Percentiles rank a stretch among this genome's conserved stretches.
Evolutionary conservation across 2,113 vertebrate genomes (phyloP).

Genomic region (Hyla sarda): DNA sequence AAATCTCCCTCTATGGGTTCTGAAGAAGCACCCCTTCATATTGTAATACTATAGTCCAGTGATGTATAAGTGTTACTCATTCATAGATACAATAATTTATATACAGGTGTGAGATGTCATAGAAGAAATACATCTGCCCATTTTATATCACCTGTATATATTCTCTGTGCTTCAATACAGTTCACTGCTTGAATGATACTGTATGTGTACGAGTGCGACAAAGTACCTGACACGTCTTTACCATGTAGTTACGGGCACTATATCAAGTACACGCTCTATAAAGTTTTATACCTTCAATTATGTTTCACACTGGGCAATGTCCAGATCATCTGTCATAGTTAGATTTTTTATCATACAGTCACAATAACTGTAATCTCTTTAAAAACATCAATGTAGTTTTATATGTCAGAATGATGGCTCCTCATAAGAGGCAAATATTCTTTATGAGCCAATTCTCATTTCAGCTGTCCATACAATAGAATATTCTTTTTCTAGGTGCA

Average conservation of each 20-base stretch:
- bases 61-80: background rate
- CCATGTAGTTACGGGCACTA: constrained; percentile 13
- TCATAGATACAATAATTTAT: background rate
- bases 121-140: background rate
- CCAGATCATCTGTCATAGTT: constrained; percentile 17
- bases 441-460: constrained; percentile 23
- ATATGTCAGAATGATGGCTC: constrained; percentile 22
- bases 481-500: background rate
- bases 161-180: background rate
- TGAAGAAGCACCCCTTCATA: background rate
- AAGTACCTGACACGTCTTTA: background rate
- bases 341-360: constrained; percentile 14
- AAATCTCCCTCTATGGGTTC: too few species aligned
- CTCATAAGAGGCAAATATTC: constrained; percentile 35
- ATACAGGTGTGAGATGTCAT: constrained; percentile 7
- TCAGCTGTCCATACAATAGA: constrained; percentile 22
- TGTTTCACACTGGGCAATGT: constrained; percentile 14
- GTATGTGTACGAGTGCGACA: background rate
- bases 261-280: constrained; percentile 20
- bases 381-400: constrained; percentile 18
- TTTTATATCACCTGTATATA: background rate
- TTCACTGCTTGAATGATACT: background rate
- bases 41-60: background rate
- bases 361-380: constrained; percentile 31
- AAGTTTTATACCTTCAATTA: constrained; percentile 33